Evolutionary conservation across 2,888 invertebrate species (phyloP).

Genomic region (Drosophila mercatorum): DNA sequence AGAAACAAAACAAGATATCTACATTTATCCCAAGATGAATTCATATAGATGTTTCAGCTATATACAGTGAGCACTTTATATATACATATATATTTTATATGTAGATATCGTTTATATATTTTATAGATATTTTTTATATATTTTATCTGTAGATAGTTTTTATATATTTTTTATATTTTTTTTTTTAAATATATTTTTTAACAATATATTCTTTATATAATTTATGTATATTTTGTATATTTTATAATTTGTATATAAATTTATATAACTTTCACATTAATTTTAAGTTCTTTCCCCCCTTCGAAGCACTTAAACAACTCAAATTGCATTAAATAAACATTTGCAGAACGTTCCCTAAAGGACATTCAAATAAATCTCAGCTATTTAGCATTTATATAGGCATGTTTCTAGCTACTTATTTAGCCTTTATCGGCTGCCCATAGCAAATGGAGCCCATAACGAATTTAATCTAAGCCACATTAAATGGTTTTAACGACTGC

Average conservation of each 20-base stretch:
- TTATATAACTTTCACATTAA: background rate
- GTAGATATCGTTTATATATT: no score
- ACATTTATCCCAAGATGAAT: no score
- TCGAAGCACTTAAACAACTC: background rate
- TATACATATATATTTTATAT: no score
- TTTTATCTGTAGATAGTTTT: no score
- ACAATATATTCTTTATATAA: no score
- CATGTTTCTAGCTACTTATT: background rate
- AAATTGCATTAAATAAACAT: background rate
- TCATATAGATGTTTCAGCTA: no score
- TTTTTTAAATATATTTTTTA: no score
- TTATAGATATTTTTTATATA: no score
- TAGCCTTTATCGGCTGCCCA: conserved; percentile 1
- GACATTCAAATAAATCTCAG: background rate
- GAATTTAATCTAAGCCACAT: background rate
- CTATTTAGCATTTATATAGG: conserved; percentile 2
- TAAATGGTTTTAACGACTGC: conserved; percentile 1
- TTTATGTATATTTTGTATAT: no score
- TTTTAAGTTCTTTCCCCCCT: background rate
- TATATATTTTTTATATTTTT: no score
- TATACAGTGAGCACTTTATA: no score
- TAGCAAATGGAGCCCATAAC: background rate
- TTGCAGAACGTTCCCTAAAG: background rate
- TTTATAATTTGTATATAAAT: background rate
- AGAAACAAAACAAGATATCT: no score